Conservation (phyloP, 2,888 invertebrate species). For the Calliopum simillimum region DNA sequence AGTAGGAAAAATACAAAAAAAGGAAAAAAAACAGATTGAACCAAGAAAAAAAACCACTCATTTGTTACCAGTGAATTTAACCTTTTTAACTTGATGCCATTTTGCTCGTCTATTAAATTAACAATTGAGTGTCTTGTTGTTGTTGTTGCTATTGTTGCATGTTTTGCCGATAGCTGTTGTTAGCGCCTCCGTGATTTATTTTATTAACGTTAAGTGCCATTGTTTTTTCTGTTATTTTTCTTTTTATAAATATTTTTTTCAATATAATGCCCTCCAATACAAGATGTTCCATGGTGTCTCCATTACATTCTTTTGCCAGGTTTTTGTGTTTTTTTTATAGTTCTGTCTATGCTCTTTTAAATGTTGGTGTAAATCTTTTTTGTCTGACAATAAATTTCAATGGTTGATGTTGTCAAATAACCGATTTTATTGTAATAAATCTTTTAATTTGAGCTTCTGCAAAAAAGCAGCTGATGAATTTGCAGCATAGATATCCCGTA, state of each 20-base stretch:
- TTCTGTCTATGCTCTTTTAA: neutral
- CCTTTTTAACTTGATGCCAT: conserved; percentile 41
- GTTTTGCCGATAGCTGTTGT: conserved; percentile 5
- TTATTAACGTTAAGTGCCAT: conserved; percentile 30
- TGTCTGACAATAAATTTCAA: conserved; percentile 1
- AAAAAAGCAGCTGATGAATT: too few relatives aligned
- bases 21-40: neutral
- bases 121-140: conserved; percentile 6
- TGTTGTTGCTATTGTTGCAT: conserved; percentile 20
- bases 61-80: conserved; percentile 28
- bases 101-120: conserved; percentile 20
- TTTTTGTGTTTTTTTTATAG: neutral
- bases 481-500: too few relatives aligned
- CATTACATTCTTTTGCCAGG: neutral
- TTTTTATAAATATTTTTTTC: too few relatives aligned
- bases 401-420: too few relatives aligned
- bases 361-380: conserved; percentile 22
- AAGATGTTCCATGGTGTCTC: neutral
- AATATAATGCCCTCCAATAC: too few relatives aligned
- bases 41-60: too few relatives aligned
- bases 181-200: conserved; percentile 38
- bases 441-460: too few relatives aligned
- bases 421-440: too few relatives aligned
- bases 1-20: neutral
- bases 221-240: neutral